A percentile compares a stretch with the other conserved stretches of the same genome.
Evolutionary conservation across 2,888 invertebrate species (phyloP).

Genomic region (Plagodis dolabraria): DNA sequence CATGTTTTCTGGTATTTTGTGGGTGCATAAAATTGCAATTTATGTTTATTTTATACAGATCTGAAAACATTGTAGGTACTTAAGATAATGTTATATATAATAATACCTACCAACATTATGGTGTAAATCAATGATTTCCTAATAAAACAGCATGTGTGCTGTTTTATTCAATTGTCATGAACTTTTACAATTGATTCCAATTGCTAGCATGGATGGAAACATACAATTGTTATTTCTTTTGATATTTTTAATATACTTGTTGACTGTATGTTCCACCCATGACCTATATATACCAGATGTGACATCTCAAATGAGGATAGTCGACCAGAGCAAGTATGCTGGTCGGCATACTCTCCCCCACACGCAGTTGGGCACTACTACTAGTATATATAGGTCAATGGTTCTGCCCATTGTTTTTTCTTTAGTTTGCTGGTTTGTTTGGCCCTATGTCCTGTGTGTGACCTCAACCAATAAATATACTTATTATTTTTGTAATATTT

Average conservation of each 20-base stretch:
- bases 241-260: not conserved
- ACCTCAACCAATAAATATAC: not conserved
- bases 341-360: too few relatives aligned
- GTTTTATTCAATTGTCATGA: constrained; percentile 35
- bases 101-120: not conserved
- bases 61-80: too few relatives aligned
- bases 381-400: too few relatives aligned
- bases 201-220: constrained; percentile 19
- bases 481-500: too few relatives aligned
- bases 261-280: too few relatives aligned
- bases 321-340: too few relatives aligned
- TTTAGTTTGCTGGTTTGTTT: not conserved
- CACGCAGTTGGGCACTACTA: too few relatives aligned
- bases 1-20: too few relatives aligned
- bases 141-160: constrained; percentile 25
- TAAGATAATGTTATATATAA: not conserved
- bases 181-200: constrained; percentile 38
- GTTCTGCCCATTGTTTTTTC: not conserved
- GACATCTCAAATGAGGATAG: too few relatives aligned
- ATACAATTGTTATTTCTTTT: not conserved
- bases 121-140: constrained; percentile 32
- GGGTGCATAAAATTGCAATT: too few relatives aligned
- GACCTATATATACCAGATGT: too few relatives aligned
- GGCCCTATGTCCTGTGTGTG: not conserved
- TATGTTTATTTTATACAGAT: too few relatives aligned